phyloP scores from a whole-genome alignment of 2,797 vertebrate genomes.

The Acipenser transmontanus region DNA sequence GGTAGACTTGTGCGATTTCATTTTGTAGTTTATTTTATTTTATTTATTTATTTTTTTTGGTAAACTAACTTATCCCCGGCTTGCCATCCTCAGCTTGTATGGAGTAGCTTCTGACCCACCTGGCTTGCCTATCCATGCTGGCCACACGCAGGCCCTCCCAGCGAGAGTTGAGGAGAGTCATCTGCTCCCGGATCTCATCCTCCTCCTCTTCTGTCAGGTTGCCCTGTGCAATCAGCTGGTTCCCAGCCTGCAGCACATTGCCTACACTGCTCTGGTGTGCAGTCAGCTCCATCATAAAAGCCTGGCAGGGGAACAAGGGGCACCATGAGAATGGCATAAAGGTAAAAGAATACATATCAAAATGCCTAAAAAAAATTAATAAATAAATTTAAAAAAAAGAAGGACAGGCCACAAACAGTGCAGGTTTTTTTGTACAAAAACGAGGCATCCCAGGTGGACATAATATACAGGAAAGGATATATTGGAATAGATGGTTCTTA shows the following conservation, averaged over 20 bases:
- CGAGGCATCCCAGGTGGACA: no score
- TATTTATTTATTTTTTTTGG: no score
- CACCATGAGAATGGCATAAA: no score
- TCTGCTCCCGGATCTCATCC: constrained; percentile 92
- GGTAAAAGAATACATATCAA: no score
- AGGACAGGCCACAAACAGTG: no score
- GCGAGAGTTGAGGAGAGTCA: constrained; percentile 87
- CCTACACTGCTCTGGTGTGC: constrained; percentile 96
- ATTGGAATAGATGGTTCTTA: no score
- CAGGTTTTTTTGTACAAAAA: no score
- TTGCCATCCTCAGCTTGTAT: neutral
- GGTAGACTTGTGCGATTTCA: no score
- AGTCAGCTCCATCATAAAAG: constrained; percentile 96
- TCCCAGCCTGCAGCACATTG: constrained; percentile 87
- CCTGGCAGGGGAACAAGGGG: constrained; percentile 41
- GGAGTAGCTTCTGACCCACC: constrained; percentile 53
- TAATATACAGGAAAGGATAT: no score
- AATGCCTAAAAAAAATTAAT: no score
- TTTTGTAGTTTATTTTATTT: no score
- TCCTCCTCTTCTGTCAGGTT: constrained; percentile 87
- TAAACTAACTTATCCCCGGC: neutral
- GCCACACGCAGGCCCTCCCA: constrained; percentile 88
- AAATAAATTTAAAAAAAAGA: no score
- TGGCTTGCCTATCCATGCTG: constrained; percentile 93
- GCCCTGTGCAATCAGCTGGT: constrained; percentile 87